Base-by-base conservation (phyloP, 2,888 invertebrate genomes). In the Lobophora halterata region DNA sequence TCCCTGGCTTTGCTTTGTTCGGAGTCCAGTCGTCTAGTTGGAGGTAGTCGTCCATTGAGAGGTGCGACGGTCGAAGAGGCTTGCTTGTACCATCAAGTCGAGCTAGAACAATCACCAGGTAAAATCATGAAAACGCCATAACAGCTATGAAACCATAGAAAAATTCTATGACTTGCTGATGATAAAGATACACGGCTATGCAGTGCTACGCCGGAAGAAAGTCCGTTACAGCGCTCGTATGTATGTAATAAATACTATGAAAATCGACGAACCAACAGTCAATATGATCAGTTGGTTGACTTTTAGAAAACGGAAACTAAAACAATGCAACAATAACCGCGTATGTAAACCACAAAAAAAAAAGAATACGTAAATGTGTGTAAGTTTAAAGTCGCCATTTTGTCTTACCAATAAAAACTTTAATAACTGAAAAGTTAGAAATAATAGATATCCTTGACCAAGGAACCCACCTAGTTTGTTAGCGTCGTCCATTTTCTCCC, bases 11-110 rank as follows among this genome's bases (percentile, higher is more conserved):
- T 37, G 90, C 82, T 27, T 72, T 75, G 52, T 83, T 87, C 35
- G 91, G 89, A 55, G 89, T 89, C 91, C 91, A 96, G 61, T 95
- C 95, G 78, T 95, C 94, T 87, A 71, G 91, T 80, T 97, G 96
- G 48, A 98, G 90, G 90, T 96, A 98, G 78, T 97, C 97, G 71
- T 97, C 96, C 92, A 98, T 94, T 40, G 96, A 94, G 63, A 91
- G 88, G 40, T 91, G 89, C 40, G 91, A 89, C 44, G 93, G 89
- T 44, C 92, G 90, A 44, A 92, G 89, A 30, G 93, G 93, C 71
- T 92, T 94, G 71, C 89, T 93, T 57, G 95, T 92, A 47, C 98
- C 98, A 88, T 98, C 98, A 79, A 98, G 91, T 46, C 96, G 95
- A 64, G 97, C 98, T 97, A 89, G 11, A 90, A 91, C 83, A 81